Base-by-base conservation (phyloP, 2,113 vertebrate genomes). In the Astur gentilis region DNA sequence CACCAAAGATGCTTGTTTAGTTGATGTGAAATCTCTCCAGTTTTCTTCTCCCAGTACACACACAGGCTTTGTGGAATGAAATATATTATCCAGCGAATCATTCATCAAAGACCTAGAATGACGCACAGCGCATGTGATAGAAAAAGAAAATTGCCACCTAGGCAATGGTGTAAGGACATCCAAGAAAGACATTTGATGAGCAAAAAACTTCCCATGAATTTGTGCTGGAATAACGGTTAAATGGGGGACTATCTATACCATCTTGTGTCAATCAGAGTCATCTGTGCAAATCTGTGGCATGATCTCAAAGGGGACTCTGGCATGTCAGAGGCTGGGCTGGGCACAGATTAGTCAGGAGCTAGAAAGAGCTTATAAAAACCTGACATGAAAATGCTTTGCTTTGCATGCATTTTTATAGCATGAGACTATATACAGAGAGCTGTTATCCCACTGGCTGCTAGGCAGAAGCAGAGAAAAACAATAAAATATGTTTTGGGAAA, bases 331-430 rank as follows among this genome's bases (percentile, higher is more conserved):
- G 42, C 81, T 73, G 83, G 86, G 90, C 90, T 57, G 82, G 92
- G 82, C 83, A 92, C 1, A 44, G 88, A 86, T 86, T 80, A 81
- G 88, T 88, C 93, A 71, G 90, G 82, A 95, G 82, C 84, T 80
- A 65, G 95, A 94, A 83, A 92, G 54, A 80, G 90, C 75, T 96
- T 95, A 94, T 66, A 70, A 54, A 94, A 93, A 58, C 90, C 87
- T 85, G 72, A 85, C 87, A 17, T 25, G 73, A 67, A 87, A 87
- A 69, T 11, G 84, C 78, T 91, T 83, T 54, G 64, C 87, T 96
- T 85, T 42, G 66, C 32, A 20, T 57, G 82, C 90, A 34, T 75
- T 93, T 93, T 94, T 87, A 66, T 45, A 62, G 89, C 85, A 60
- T n/a, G 60, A 93, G 90, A 38, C 78, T 93, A 38, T 47, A 49